Conservation (phyloP, 2,113 vertebrate genomes). For the Delphinapterus leucas region DNA sequence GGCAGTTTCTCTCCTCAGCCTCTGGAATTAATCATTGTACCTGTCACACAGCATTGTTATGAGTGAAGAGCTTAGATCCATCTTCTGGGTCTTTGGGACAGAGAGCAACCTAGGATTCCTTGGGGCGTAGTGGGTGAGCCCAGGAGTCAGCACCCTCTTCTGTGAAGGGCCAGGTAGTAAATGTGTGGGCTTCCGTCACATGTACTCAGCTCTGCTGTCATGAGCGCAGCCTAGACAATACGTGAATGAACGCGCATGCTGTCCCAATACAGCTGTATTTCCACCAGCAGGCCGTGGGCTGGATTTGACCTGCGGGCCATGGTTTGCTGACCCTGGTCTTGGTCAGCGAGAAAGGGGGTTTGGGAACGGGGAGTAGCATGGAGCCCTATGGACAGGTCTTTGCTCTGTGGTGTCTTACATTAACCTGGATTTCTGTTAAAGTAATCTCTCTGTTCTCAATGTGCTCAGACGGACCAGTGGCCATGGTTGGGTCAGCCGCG, state of each 20-base stretch:
- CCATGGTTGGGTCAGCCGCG: slow-evolving; percentile 95
- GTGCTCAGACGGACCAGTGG: slow-evolving; percentile 90
- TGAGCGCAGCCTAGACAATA: background rate
- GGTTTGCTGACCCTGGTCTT: background rate
- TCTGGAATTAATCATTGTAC: background rate
- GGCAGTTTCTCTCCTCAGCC: background rate
- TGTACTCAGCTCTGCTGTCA: background rate
- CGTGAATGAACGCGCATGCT: background rate
- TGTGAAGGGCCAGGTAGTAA: background rate
- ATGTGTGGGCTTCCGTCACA: background rate
- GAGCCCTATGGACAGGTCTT: background rate
- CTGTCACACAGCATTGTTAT: background rate
- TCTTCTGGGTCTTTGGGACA: background rate
- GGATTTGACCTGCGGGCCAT: background rate
- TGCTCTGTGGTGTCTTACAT: background rate
- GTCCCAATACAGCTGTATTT: background rate
- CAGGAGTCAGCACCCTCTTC: background rate
- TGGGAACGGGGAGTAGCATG: background rate
- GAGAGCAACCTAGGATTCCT: background rate
- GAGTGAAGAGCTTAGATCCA: background rate
- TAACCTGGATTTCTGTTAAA: background rate
- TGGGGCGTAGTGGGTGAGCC: background rate
- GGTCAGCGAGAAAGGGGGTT: background rate
- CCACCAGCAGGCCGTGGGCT: background rate
- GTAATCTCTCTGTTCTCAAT: background rate